A percentile compares a stretch with the other conserved stretches of the same genome.
These are phyloP conservation scores for Latrodectus geometricus DNA, from an alignment of 1,140 invertebrate genomes.

Conservation along the genomic window DNA sequence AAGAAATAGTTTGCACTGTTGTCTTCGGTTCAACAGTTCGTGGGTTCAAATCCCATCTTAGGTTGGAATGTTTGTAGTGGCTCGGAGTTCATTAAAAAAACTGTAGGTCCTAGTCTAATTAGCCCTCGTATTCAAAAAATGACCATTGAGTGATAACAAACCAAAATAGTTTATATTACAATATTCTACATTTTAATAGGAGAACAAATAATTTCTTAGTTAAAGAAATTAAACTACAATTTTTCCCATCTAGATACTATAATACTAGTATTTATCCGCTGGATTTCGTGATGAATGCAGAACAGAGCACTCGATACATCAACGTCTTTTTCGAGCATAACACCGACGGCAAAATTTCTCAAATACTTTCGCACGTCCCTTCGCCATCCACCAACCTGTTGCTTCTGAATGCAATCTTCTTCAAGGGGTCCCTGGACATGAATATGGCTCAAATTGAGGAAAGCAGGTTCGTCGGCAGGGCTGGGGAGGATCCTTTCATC, in stretches of 20 bases:
- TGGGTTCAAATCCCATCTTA: too few species aligned
- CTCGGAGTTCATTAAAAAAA: too few species aligned
- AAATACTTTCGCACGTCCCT: conserved; percentile 65
- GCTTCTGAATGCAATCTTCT: conserved; percentile 63
- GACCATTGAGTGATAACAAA: too few species aligned
- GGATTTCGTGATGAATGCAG: conserved; percentile 64
- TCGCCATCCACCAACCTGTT: conserved; percentile 60
- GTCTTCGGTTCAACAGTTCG: too few species aligned
- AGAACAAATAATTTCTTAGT: too few species aligned
- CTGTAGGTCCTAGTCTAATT: too few species aligned
- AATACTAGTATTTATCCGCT: conserved; percentile 65
- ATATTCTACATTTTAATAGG: too few species aligned
- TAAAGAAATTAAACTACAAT: too few species aligned
- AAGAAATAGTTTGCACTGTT: too few species aligned
- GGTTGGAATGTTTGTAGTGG: too few species aligned
- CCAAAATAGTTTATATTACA: too few species aligned
- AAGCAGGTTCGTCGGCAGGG: neutral
- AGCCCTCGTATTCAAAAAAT: too few species aligned
- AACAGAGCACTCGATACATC: conserved; percentile 66
- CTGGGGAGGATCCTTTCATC: conserved; percentile 8
- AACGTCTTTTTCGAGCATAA: conserved; percentile 67
- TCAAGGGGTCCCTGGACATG: conserved; percentile 64
- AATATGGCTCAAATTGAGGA: conserved; percentile 49
- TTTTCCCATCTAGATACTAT: conserved; percentile 58
- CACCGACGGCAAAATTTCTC: conserved; percentile 67